Evolutionary conservation across 2,888 invertebrate genomes (phyloP).

Genomic region (Cheilosia impressa): DNA sequence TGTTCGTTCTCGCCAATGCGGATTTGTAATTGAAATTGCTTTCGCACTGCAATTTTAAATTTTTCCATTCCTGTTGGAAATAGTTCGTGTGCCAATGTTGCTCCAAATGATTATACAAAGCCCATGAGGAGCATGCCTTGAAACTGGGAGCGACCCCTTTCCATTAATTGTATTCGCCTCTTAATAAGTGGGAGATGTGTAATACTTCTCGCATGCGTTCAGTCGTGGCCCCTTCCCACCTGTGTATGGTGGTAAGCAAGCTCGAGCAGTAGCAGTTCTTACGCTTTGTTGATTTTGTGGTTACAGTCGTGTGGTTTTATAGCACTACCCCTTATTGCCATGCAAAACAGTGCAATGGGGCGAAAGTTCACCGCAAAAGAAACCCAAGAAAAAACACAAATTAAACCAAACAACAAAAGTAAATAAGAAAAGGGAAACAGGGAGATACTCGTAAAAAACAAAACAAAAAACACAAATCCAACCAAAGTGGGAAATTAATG

Average conservation of each 20-base stretch:
- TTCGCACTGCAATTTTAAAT: background rate
- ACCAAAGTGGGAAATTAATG: conserved; percentile 31
- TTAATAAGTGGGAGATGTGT: background rate
- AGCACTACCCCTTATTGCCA: background rate
- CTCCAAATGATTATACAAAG: background rate
- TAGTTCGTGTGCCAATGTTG: conserved; percentile 32
- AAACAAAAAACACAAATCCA: background rate
- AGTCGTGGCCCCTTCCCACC: background rate
- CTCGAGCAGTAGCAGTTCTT: conserved; percentile 19
- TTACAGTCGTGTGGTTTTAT: conserved; percentile 46
- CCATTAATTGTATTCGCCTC: conserved; percentile 27
- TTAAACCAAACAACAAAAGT: conserved; percentile 38
- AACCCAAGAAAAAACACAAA: conserved; percentile 16
- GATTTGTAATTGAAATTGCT: conserved; percentile 36
- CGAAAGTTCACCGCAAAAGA: conserved; percentile 56
- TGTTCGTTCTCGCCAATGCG: background rate
- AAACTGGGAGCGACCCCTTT: conserved; percentile 3
- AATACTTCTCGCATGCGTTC: conserved; percentile 24
- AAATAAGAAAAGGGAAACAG: conserved; percentile 3
- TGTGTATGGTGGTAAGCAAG: background rate
- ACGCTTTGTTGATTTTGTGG: conserved; percentile 44
- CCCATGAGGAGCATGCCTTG: background rate
- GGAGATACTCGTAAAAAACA: background rate
- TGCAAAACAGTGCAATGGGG: conserved; percentile 61
- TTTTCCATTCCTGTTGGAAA: background rate